Evolutionary conservation across 2,888 invertebrate genomes (phyloP).

Genomic region (Pyrochroa serraticornis): DNA sequence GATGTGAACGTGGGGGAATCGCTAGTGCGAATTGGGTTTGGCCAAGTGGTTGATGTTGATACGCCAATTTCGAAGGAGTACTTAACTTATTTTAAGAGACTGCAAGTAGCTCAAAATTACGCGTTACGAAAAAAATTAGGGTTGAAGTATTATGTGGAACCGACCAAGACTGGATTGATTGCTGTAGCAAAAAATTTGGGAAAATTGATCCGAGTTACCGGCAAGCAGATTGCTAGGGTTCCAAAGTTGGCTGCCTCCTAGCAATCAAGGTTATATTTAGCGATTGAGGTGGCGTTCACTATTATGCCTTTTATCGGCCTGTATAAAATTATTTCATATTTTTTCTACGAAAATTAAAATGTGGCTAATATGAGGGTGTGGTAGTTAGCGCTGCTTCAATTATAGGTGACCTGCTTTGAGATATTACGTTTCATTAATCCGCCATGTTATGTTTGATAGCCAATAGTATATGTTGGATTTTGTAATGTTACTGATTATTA

Average conservation of each 20-base stretch:
- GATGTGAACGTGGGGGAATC: conserved; percentile 62
- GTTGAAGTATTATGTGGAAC: conserved; percentile 59
- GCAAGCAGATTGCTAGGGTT: conserved; percentile 23
- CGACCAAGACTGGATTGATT: conserved; percentile 46
- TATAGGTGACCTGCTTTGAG: no score
- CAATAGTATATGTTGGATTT: no score
- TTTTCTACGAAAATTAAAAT: conserved; percentile 36
- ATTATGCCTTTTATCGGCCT: conserved; percentile 43
- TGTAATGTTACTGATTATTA: no score
- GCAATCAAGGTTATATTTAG: conserved; percentile 44
- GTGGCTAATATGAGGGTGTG: no score
- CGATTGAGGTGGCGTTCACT: conserved; percentile 41
- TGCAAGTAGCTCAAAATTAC: conserved; percentile 57
- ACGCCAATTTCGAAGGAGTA: conserved; percentile 60
- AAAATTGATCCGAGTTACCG: conserved; percentile 17
- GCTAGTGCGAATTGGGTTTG: conserved; percentile 68
- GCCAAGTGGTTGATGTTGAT: conserved; percentile 74
- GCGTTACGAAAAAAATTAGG: conserved; percentile 60
- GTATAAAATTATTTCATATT: conserved; percentile 45
- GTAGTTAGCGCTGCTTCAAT: no score
- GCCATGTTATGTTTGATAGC: no score
- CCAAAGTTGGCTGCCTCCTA: conserved; percentile 38
- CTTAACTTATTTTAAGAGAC: conserved; percentile 54
- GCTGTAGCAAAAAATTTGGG: conserved; percentile 30
- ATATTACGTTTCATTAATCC: no score